Evolutionary conservation across 2,797 vertebrate species (phyloP).

Genomic region (Pseudochirops cupreus): DNA sequence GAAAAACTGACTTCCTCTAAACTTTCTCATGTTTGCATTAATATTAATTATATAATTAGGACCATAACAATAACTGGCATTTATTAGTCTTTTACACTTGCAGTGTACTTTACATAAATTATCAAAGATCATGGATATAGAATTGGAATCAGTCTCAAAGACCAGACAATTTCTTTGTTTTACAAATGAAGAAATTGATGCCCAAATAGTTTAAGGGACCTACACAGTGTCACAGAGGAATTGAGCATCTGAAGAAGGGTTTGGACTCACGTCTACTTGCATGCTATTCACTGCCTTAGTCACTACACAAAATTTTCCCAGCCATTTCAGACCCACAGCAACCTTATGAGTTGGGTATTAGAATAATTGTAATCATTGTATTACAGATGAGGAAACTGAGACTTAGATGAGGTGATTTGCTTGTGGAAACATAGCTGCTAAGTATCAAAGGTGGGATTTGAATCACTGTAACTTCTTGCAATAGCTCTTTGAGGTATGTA

Average conservation of each 20-base stretch:
- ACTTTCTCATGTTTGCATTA: background rate
- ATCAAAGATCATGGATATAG: background rate
- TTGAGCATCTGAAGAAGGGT: background rate
- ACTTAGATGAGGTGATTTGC: accelerated
- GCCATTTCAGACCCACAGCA: background rate
- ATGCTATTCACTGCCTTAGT: background rate
- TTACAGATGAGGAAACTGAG: accelerated
- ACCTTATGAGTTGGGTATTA: background rate
- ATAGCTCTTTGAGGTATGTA: background rate
- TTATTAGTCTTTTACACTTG: background rate
- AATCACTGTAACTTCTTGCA: background rate
- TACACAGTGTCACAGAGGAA: background rate
- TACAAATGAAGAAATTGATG: background rate
- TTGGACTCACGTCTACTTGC: background rate
- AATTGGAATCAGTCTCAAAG: background rate
- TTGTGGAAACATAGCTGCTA: accelerated
- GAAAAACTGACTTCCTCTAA: background rate
- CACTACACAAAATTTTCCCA: background rate
- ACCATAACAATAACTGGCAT: background rate
- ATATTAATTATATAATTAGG: background rate
- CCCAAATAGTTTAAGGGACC: background rate
- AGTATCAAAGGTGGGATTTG: accelerated
- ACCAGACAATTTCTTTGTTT: background rate
- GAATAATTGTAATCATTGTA: background rate
- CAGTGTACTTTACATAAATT: background rate